Conservation (phyloP, 2,888 invertebrate species). For the Drosophila kanekoi region DNA sequence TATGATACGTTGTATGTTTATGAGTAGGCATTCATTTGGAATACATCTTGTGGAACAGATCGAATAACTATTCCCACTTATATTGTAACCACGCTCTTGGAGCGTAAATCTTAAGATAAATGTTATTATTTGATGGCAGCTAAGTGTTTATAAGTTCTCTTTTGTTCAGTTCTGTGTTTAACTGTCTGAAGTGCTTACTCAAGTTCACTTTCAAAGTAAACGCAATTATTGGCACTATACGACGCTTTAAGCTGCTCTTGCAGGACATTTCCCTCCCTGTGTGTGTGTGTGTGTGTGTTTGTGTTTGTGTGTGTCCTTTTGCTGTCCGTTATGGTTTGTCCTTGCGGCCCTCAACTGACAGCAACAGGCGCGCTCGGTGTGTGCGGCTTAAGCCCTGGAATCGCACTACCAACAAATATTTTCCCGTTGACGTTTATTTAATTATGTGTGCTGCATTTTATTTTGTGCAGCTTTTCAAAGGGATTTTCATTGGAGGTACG, state of each 20-base stretch:
- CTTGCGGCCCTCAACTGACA: slow-evolving; percentile 27
- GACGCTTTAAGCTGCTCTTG: slow-evolving; percentile 22
- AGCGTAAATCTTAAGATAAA: slow-evolving; percentile 1
- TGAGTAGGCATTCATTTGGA: no score
- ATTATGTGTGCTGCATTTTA: slow-evolving; percentile 25
- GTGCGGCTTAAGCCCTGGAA: slow-evolving; percentile 28
- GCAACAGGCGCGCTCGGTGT: slow-evolving; percentile 8
- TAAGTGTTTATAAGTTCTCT: slow-evolving; percentile 14
- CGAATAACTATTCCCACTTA: background rate
- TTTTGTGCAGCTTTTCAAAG: slow-evolving; percentile 9
- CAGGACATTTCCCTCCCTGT: slow-evolving; percentile 5
- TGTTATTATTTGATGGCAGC: slow-evolving; percentile 8
- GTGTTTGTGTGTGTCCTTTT: slow-evolving; percentile 11
- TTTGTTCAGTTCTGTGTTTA: slow-evolving; percentile 9
- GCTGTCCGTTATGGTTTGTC: slow-evolving; percentile 14
- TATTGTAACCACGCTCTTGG: background rate
- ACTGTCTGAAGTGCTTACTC: slow-evolving; percentile 7
- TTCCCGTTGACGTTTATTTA: slow-evolving; percentile 46
- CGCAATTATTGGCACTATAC: slow-evolving; percentile 28
- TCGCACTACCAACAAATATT: slow-evolving; percentile 17
- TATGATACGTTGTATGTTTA: background rate
- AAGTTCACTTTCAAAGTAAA: slow-evolving; percentile 16
- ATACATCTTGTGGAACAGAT: background rate
- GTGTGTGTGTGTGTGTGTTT: background rate
- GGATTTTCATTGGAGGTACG: slow-evolving; percentile 22